These are phyloP conservation scores for Eidolon helvum DNA, from an alignment of 2,113 vertebrate genomes.

Conservation along the genomic window DNA sequence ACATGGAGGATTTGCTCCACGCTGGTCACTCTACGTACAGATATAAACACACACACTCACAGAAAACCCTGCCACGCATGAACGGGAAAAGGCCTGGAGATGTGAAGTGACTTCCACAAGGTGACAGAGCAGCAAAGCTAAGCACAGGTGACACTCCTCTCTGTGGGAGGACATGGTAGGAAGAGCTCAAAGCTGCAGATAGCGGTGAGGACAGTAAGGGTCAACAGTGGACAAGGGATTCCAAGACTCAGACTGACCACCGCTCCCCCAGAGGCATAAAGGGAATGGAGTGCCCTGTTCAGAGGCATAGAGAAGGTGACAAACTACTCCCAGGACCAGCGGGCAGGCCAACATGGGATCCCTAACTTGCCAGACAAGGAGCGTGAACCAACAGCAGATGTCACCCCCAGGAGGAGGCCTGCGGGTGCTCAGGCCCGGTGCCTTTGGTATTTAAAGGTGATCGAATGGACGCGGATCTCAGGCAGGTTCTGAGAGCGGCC, in stretches of 20 bases:
- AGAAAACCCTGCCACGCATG: not conserved
- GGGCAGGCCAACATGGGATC: not conserved
- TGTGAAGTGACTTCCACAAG: not conserved
- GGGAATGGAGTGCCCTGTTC: rapidly evolving
- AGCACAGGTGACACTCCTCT: not conserved
- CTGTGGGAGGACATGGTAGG: not conserved
- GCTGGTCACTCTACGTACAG: not conserved
- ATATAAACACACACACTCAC: not conserved
- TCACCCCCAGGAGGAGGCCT: not conserved
- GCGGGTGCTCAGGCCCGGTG: not conserved
- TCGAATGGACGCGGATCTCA: not conserved
- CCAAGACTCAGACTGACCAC: rapidly evolving
- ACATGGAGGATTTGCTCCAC: not conserved
- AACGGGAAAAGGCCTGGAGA: not conserved
- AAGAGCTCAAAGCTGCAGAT: rapidly evolving
- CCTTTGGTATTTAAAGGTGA: not conserved
- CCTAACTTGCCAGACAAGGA: not conserved
- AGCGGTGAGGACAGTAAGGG: not conserved
- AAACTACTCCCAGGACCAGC: rapidly evolving
- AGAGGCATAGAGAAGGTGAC: not conserved
- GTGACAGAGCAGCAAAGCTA: not conserved
- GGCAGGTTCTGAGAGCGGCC: not conserved
- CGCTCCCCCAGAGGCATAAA: not conserved
- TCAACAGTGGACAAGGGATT: not conserved
- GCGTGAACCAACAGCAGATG: too few relatives aligned